Evolutionary conservation across 2,113 vertebrate genomes (phyloP), one percentile per base, ranked within the genome.

Genomic region (Desmodus rotundus): DNA sequence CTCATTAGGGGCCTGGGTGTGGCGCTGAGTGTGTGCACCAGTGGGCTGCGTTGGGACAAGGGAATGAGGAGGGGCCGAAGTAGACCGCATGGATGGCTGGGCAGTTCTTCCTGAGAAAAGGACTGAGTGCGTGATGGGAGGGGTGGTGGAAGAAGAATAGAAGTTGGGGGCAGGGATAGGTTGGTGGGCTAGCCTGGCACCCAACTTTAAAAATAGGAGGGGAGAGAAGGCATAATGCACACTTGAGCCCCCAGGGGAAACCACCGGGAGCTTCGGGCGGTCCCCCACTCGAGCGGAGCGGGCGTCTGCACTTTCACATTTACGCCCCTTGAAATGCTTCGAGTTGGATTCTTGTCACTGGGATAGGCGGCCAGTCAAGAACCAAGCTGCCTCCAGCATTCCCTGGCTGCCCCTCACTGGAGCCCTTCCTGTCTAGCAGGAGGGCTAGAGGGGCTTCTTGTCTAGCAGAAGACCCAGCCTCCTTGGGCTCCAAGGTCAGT

Each of bases 261-360:
- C n/a, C 0, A 0, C 0, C 0, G 0, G 36, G 73, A 16, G 7
- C 74, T 61, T 38, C 5, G 0, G 45, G 33, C 4, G 9, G 58
- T 43, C 33, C 26, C 8, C 5, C 3, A 72, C 70, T 1, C 31
- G 15, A 36, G 45, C 15, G 0, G 15, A 36, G 45, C 15, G 0
- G 26, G 0, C 7, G 1, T 70, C 12, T 63, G 47, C 13, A 38
- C n/a, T 11, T 54, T 7, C 70, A 24, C n/a, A 10, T 26, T 22
- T 14, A 1, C 0, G 3, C 52, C 65, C 22, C 43, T 65, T 13
- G 56, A 88, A 50, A 31, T 10, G 52, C 33, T 52, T n/a, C 6
- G 22, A 3, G 14, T 9, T 50, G 83, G 74, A 38, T 45, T 88
- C 38, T 90, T 50, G 17, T 76, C 26, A 15, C 47, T 36, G 54